Base-by-base conservation (phyloP, 2,888 invertebrate genomes). In the Drosophila testacea region DNA sequence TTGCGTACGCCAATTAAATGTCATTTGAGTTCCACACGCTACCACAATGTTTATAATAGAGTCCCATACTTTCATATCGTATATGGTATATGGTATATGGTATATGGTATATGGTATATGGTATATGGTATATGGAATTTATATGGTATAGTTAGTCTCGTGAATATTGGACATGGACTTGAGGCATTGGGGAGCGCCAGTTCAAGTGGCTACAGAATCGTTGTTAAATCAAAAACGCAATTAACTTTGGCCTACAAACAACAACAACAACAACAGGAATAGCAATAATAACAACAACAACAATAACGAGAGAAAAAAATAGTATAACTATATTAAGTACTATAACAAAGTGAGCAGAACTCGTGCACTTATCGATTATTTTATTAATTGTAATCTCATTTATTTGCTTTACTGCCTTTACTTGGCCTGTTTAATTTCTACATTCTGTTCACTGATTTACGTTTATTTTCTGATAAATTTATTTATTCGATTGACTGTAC, bases 381-480 rank as follows among this genome's bases (percentile, higher is more conserved):
- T 84, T 85, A 85, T 83, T 89, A 85, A 87, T 79, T 85, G 84
- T 87, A 85, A 85, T 89, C 84, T 87, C 81, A 79, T 83, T 87
- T 89, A 73, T 88, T 88, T 80, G 61, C 70, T 77, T 78, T 67
- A 52, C 67, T 64, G 77, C 54, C 61, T 68, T 51, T 48, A 41
- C 59, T 78, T 68, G 54, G 61, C 67, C 73, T 64, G 70, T 73
- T 76, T 69, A 69, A 71, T 74, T 77, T 64, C 67, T 54, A 69
- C 68, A 67, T 63, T 79, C 64, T 69, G 74, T 72, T 66, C 72
- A 77, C 77, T 80, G 81, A 88, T 88, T 83, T 78, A 86, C 81
- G 83, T 78, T 73, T 72, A 67, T 76, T 86, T 76, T 88, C 65
- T 81, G 88, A 83, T 83, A 88, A 88, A 88, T 82, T 73, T 78